phyloP scores from a whole-genome alignment of 37 sponge, comb jelly and placozoan genomes.

The Amphimedon queenslandica region DNA sequence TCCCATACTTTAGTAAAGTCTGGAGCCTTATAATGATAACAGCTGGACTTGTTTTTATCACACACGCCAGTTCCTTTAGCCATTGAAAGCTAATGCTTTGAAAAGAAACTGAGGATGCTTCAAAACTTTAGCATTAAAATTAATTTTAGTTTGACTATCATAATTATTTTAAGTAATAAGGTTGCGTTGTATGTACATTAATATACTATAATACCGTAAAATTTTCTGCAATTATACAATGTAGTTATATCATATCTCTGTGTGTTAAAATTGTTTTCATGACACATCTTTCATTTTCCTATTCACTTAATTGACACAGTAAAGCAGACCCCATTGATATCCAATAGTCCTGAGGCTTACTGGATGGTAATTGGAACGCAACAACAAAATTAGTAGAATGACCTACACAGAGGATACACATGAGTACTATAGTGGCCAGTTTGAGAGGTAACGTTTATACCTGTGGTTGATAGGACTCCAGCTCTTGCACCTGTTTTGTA shows the following conservation, averaged over 20 bases:
- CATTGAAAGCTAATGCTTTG: no score
- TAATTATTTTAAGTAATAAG: no score
- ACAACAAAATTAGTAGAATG: conserved; percentile 99
- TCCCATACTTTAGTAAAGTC: no score
- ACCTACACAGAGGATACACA: conserved; percentile 30
- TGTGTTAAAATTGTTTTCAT: no score
- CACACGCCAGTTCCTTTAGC: no score
- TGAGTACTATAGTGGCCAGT: neutral
- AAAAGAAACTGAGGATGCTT: no score
- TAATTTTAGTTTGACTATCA: no score
- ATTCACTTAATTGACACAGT: conserved; percentile 91
- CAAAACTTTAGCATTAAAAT: no score
- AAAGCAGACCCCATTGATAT: conserved; percentile 95
- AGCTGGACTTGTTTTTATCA: no score
- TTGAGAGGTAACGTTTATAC: conserved; percentile 16
- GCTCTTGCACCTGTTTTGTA: conserved; percentile 89
- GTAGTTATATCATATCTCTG: neutral
- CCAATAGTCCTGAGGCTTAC: conserved; percentile 83
- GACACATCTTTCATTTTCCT: no score
- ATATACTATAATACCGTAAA: neutral
- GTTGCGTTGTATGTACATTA: no score
- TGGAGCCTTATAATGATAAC: no score
- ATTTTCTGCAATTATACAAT: neutral
- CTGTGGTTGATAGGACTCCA: conserved; percentile 92
- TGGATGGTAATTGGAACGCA: conserved; percentile 85